Percentiles rank a stretch among this genome's conserved stretches.
phyloP scores from a whole-genome alignment of 2,797 vertebrate species.

The Acanthornis magna region DNA sequence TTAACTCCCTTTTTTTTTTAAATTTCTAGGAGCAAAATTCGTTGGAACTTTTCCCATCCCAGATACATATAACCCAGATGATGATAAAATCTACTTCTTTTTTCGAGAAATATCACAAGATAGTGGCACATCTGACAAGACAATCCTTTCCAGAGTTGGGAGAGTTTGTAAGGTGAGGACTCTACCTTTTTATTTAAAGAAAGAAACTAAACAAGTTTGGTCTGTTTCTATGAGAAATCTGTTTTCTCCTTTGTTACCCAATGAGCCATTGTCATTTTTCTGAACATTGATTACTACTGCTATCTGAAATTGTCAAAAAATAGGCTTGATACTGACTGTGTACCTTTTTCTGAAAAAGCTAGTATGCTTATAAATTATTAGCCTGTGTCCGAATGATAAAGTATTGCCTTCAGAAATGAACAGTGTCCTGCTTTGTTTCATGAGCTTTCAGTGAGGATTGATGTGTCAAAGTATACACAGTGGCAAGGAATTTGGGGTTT shows the following conservation, averaged over 20 bases:
- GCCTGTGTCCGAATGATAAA: background rate
- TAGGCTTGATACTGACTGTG: background rate
- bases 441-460: background rate
- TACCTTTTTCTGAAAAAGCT: background rate
- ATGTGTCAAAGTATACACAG: background rate
- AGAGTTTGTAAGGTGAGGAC: slow-evolving; percentile 93
- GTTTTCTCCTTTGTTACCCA: background rate
- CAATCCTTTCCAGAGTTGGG: slow-evolving; percentile 92
- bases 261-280: background rate
- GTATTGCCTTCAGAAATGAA: background rate
- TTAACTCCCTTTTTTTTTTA: background rate
- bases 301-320: background rate
- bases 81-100: slow-evolving; percentile 99
- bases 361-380: background rate
- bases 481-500: background rate
- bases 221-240: background rate
- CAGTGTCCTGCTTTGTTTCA: background rate
- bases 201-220: background rate
- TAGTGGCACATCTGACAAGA: slow-evolving; percentile 86
- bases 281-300: background rate
- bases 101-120: slow-evolving; percentile 95
- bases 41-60: slow-evolving; percentile 91
- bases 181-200: background rate
- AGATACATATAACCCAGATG: slow-evolving; percentile 96
- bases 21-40: slow-evolving; percentile 89